Base-by-base conservation (phyloP, 2,113 vertebrate genomes). In the Chaetorhynchus papuensis region DNA sequence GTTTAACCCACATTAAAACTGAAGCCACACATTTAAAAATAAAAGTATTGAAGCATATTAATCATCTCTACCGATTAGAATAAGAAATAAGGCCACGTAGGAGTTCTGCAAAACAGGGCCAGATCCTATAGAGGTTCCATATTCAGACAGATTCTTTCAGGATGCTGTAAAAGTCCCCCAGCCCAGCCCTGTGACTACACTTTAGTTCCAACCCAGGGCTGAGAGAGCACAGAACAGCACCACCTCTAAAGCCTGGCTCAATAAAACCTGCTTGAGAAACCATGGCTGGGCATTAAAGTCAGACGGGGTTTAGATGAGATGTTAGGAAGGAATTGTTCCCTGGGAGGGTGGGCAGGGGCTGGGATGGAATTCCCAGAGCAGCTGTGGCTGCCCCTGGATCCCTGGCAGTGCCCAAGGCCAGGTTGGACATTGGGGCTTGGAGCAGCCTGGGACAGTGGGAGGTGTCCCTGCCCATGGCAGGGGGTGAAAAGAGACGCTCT, bases 361-460 rank as follows among this genome's bases (percentile, higher is more conserved):
- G 49, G 75, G 41, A 47, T 41, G 56, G 85, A 30, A 14, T 87
- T 49, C 41, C 30, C 85, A 88, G 57, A 71, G 85, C 3, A 79
- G 75, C 75, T 87, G 65, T 2, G 84, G 65, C 85, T 70, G 74
- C 28, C 47, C 64, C 84, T 87, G 83, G 33, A 87, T 61, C 56
- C 65, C 65, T 63, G 56, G 56, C 0, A 87, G 56, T 41, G 63
- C 0, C 65, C 56, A 70, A 56, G 30, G 41, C n/a, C 65, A 63
- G 41, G 35, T 0, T 70, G 84, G 64, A 70, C 12, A 0, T 0
- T 39, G 6, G 37, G 44, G 19, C 23, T 70, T 9, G 84, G 41
- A 71, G n/a, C 16, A 54, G 1, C 42, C 50, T 80, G 76, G 57
- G 31, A 41, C 0, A 15, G 49, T 56, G 57, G 85, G 0, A 80